Base-by-base conservation (phyloP, 2,888 invertebrate genomes). In the Leptinotarsa rubiginosa region DNA sequence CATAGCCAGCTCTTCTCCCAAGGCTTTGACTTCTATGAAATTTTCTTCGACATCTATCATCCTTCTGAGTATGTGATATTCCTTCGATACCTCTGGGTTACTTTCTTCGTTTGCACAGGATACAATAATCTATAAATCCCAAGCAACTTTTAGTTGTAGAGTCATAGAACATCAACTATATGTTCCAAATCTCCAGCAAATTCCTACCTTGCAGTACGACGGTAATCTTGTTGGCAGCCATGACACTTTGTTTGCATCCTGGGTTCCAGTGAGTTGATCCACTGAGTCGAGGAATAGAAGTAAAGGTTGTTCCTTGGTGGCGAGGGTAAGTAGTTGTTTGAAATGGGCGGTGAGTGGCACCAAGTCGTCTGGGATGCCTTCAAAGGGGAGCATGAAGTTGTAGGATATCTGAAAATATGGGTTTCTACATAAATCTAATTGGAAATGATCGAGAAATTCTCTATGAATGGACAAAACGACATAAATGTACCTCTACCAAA, bases 261-360 rank as follows among this genome's bases (percentile, higher is more conserved):
- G 97, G 0, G 96, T 94, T 0, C 96, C 97, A 7, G 97, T 98
- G 67, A 99, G 90, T 87, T 99, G 98, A 89, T 99, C 99, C 1
- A 99, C 96, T 0, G 98, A 98, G 87, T 99, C 99, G 83, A 99
- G 89, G 86, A 97, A 97, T 62, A 99, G 89, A 0, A 97, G 91
- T 64, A 99, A 89, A 0, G 98, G 98, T 84, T 96, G 96, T 81
- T 95, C 93, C 77, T 90, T 88, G 0, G 91, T 93, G 0, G 97
- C 97, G 87, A 94, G 91, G 10, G 95, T 94, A 74, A 98, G 88
- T 65, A 99, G 90, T 82, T 97, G 95, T 88, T 99, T 99, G 89
- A 99, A 97, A 88, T 98, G 95, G 0, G 97, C 97, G 7, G 97
- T 97, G 52, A 99, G 89, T 1, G 98, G 98, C 47, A 98, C 97